Base-by-base conservation (phyloP, 1,140 invertebrate species). In the Lordiphosa stackelbergi region DNA sequence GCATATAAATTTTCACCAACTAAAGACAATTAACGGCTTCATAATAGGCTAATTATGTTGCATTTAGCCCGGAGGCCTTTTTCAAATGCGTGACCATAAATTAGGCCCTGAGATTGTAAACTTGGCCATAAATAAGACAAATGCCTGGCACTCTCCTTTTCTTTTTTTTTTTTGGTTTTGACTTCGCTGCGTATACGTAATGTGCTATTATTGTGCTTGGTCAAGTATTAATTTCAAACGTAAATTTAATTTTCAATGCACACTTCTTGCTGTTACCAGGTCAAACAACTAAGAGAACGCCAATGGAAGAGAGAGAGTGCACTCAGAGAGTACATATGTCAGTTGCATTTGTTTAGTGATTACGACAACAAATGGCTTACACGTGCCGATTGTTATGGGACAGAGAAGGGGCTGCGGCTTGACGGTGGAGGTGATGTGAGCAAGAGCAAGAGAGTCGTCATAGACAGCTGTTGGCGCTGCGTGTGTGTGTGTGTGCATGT, bases 331-430 rank as follows among this genome's bases (percentile, higher is more conserved):
- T 12, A 35, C 38, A 53, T 66, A 56, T 58, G 69, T 48, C 52
- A 71, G 63, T 74, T 75, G 63, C 60, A 81, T 62, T 54, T 73
- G 72, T 84, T 83, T 81, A 81, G 57, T 73, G 72, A 81, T 83
- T 81, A 83, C 54, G 69, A 48, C 61, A 77, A 81, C 66, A 72
- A 81, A 81, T 83, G 62, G 72, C 77, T 83, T 77, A 77, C 75
- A 81, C 77, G 77, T 81, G 77, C 72, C 77, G 53, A 60, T 16
- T 72, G 53, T 57, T 45, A 54, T 71, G 13, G 41, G n/a, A 10
- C 9, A 37, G 19, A 40, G n/a, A 9, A 24, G 52, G 45, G 36
- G 22, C 22, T 24, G 22, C n/a, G 37, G 24, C 9, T 5, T 8
- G 13, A 38, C 8, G n/a, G 16, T 34, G 43, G 3, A 11, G 5